Evolutionary conservation across 2,113 vertebrate genomes (phyloP).

Genomic region (Albula glossodonta): DNA sequence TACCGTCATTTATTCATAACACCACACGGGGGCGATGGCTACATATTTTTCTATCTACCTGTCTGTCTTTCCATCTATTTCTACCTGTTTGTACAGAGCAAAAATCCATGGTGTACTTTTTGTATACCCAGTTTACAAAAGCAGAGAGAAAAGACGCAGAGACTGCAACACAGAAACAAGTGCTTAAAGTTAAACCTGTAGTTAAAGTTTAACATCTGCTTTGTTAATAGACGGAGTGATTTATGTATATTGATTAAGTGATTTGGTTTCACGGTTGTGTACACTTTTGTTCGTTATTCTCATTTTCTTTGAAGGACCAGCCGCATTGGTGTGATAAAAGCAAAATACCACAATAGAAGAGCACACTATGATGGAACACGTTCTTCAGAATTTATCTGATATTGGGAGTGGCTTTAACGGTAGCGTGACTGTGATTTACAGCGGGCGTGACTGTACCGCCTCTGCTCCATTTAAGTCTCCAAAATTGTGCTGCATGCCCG

Average conservation of each 20-base stretch:
- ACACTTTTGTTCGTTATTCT: background rate
- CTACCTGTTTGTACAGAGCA: no score
- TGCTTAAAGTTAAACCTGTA: background rate
- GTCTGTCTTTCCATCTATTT: no score
- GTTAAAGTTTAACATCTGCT: background rate
- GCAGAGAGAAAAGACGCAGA: background rate
- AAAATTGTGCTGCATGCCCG: constrained; percentile 28
- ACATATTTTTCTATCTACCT: no score
- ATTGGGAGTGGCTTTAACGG: constrained; percentile 48
- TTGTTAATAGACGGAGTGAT: background rate
- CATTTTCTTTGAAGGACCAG: background rate
- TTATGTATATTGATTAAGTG: background rate
- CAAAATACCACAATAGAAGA: background rate
- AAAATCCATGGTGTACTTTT: no score
- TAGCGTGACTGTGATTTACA: constrained; percentile 18
- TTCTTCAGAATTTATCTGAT: background rate
- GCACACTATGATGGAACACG: no score
- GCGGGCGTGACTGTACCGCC: constrained; percentile 47
- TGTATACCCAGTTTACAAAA: background rate
- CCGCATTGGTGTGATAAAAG: background rate
- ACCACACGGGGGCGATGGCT: no score
- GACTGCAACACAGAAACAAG: background rate
- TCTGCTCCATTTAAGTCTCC: constrained; percentile 45
- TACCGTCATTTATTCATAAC: no score
- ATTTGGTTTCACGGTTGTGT: background rate